Evolutionary conservation across 2,888 invertebrate species (phyloP).

Genomic region (Syritta pipiens): DNA sequence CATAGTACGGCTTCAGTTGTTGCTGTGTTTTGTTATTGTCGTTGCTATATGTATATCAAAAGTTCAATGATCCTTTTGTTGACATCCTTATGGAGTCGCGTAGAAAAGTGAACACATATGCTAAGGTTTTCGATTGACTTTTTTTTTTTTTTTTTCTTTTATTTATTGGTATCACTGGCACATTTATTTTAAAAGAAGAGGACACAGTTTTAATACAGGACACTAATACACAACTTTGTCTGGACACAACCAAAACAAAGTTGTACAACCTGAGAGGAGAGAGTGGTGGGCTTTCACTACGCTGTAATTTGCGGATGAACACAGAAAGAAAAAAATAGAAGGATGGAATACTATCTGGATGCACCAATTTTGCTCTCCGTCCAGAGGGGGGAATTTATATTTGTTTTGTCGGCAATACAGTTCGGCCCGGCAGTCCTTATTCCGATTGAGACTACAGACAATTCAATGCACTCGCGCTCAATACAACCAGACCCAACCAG

Average conservation of each 20-base stretch:
- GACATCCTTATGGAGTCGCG: slow-evolving; percentile 60
- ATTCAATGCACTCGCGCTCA: slow-evolving; percentile 53
- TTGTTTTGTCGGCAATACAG: slow-evolving; percentile 64
- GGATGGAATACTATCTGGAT: slow-evolving; percentile 10
- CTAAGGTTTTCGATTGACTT: slow-evolving; percentile 7
- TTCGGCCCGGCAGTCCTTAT: slow-evolving; percentile 45
- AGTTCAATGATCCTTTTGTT: slow-evolving; percentile 69
- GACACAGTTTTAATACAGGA: too few relatives aligned
- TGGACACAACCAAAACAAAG: slow-evolving; percentile 60
- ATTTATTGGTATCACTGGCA: slow-evolving; percentile 40
- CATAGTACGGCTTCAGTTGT: slow-evolving; percentile 62
- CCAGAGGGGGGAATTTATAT: slow-evolving; percentile 24
- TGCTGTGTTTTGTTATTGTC: slow-evolving; percentile 65
- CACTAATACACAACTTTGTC: slow-evolving; percentile 1
- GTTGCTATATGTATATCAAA: slow-evolving; percentile 49
- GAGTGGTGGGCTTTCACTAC: slow-evolving; percentile 22
- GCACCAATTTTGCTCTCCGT: slow-evolving; percentile 30
- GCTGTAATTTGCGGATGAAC: neutral
- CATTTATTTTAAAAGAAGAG: neutral
- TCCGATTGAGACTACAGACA: slow-evolving; percentile 22
- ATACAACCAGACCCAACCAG: slow-evolving; percentile 44
- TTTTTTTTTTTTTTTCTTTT: slow-evolving; percentile 4
- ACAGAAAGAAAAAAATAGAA: neutral
- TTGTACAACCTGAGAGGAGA: slow-evolving; percentile 46
- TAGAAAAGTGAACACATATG: slow-evolving; percentile 50